Conservation (phyloP, 2,888 invertebrate species). For the Cloeon dipterum region DNA sequence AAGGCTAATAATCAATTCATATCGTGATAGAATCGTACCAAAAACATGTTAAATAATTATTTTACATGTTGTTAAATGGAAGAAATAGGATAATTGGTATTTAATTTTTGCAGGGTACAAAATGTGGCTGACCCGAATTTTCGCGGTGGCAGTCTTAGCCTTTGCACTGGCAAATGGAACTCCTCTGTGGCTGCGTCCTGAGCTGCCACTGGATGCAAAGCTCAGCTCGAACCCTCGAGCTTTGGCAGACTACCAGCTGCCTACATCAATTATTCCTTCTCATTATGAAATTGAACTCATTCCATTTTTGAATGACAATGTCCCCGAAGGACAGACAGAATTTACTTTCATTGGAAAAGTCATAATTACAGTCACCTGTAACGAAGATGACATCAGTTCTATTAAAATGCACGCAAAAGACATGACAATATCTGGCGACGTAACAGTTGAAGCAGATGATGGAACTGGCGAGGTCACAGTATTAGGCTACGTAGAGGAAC, state of each 20-base stretch:
- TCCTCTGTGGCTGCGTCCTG: not conserved
- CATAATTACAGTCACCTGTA: not conserved
- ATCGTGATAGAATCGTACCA: no score
- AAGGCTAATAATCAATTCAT: no score
- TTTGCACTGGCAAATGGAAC: not conserved
- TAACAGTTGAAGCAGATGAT: no score
- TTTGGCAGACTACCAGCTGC: not conserved
- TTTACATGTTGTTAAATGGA: no score
- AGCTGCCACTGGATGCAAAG: not conserved
- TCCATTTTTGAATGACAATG: not conserved
- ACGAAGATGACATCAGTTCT: conserved; percentile 1
- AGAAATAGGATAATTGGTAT: no score
- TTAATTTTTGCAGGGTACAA: no score
- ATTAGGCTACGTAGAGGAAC: no score
- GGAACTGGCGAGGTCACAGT: no score
- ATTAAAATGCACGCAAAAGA: not conserved
- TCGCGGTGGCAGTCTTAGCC: no score
- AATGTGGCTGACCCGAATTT: no score
- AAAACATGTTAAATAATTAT: no score
- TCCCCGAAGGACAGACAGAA: not conserved
- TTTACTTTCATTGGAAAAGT: conserved; percentile 1
- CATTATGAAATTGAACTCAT: not conserved
- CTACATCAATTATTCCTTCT: not conserved
- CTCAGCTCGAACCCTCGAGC: not conserved
- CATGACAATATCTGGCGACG: no score